Base-by-base conservation (phyloP, 2,888 invertebrate species). In the Panopea generosa region DNA sequence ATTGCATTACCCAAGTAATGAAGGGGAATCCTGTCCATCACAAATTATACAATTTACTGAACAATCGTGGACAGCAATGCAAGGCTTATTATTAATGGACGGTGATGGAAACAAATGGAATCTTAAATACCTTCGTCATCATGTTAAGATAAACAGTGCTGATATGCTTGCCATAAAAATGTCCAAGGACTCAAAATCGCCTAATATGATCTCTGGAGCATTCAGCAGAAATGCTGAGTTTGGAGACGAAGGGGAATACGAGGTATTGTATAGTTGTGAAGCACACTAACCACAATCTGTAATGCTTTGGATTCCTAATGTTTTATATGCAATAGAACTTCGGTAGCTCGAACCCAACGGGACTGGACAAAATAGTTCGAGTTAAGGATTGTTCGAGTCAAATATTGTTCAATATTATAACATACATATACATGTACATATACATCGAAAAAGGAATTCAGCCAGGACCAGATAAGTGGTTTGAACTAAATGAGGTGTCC, bases 121-220 rank as follows among this genome's bases (percentile, higher is more conserved):
- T n/a, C 24, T 69, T 2, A 22, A 38, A 1, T 61, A 66, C 24
- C 29, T 61, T 18, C 47, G 49, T 40, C 47, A 18, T 20, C 55
- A 66, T 40, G 43, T 66, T 7, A 27, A 66, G 7, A 52, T 49
- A n/a, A 55, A 45, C 6, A 55, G 38, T 11, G 11, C 45, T 22
- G 56, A 61, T 7, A 20, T 1, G 7, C 9, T 77, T 3, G 60
- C n/a, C n/a, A 50, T 77, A 20, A 72, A 77, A 52, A 65, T 77
- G 26, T 24, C 59, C 1, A 45, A 65, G 52, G 63, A 61, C 61
- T 57, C 72, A 11, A 68, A 68, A 47, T 24, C 38, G 18, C 40
- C 60, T 0, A 20, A 45, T 18, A 38, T 69, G 49, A 27, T 40
- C 40, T 47, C 57, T 16, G 72, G 56, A 9, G 72, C 65, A 1